A percentile compares a stretch with the other conserved stretches of the same genome.
phyloP scores from a whole-genome alignment of 2,797 vertebrate species.

The Crenichthys baileyi region DNA sequence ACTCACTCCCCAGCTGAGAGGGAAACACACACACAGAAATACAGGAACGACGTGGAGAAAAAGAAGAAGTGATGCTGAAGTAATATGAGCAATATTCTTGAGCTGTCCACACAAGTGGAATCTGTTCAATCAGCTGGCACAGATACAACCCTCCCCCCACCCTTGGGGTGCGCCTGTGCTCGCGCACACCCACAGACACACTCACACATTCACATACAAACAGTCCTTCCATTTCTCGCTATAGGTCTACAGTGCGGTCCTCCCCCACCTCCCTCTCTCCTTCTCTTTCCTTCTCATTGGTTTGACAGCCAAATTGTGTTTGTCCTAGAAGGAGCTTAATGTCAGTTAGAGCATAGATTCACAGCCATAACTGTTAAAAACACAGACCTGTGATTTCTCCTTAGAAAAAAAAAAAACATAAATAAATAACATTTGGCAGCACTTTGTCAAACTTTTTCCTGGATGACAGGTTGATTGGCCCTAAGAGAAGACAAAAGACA shows the following conservation, averaged over 20 bases:
- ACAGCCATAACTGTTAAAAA: slow-evolving; percentile 63
- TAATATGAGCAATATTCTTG: slow-evolving; percentile 76
- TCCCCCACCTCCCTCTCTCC: slow-evolving; percentile 33
- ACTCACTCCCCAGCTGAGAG: slow-evolving; percentile 46
- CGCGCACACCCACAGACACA: slow-evolving; percentile 19
- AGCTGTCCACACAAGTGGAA: slow-evolving; percentile 75
- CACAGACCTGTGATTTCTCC: slow-evolving; percentile 59
- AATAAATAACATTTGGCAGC: slow-evolving; percentile 19
- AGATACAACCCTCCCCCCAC: slow-evolving; percentile 44
- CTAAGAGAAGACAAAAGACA: slow-evolving; percentile 24
- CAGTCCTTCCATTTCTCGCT: slow-evolving; percentile 50
- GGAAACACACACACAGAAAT: slow-evolving; percentile 31
- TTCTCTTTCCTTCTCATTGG: slow-evolving; percentile 70
- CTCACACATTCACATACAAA: slow-evolving; percentile 5
- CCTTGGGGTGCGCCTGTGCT: slow-evolving; percentile 29
- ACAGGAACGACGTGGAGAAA: slow-evolving; percentile 34
- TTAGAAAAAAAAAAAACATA: slow-evolving; percentile 39
- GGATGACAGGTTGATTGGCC: slow-evolving; percentile 65
- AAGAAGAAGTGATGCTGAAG: slow-evolving; percentile 72
- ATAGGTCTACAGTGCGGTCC: slow-evolving; percentile 57
- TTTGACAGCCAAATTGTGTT: slow-evolving; percentile 85
- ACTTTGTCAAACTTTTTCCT: slow-evolving; percentile 56
- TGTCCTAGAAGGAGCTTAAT: slow-evolving; percentile 78
- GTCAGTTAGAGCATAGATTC: slow-evolving; percentile 71
- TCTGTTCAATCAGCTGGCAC: slow-evolving; percentile 77